Base-by-base conservation (phyloP, 1,140 invertebrate genomes). In the Mamestra configurata region DNA sequence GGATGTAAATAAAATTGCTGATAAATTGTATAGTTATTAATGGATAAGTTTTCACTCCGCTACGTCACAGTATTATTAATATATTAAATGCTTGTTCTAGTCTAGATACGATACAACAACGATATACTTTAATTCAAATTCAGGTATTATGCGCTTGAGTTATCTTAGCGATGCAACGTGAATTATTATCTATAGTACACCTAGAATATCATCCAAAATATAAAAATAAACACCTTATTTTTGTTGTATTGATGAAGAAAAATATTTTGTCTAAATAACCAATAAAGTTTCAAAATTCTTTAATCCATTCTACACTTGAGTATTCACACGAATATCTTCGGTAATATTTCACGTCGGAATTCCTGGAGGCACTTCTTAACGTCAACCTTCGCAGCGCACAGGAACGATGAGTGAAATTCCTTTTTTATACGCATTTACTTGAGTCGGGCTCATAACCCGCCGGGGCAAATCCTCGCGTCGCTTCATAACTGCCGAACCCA, bases 381-480 rank as follows among this genome's bases (percentile, higher is more conserved):
- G 53, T 73, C 71, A 57, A 73, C 71, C 46, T 53, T 53, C 46
- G 7, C 43, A 71, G 27, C 18, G 53, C 24, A 27, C 20, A 59
- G 22, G 53, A 73, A 73, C 51, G 53, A 73, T 73, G 71, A 73
- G 71, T 73, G 71, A 73, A 73, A 73, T 73, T 73, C 71, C 71
- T 73, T 73, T 71, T 71, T 73, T 73, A 73, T 73, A 73, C 71
- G 53, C 71, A 57, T 73, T 57, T 73, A 73, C 71, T 59, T 57
- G 53, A 57, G 51, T 57, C 71, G 37, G 31, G 20, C 71, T 57
- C 51, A 57, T 73, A 55, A 73, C 51, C 71, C 51, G 35, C 31
- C 5, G 51, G 35, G 15, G 51, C 71, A 73, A 73, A 73, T 73
- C 51, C 71, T 73, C 53, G 71, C 31, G 71, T 24, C 71, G 71